Evolutionary conservation across 1,140 invertebrate genomes (phyloP).

Genomic region (Zaprionus lachaisei): DNA sequence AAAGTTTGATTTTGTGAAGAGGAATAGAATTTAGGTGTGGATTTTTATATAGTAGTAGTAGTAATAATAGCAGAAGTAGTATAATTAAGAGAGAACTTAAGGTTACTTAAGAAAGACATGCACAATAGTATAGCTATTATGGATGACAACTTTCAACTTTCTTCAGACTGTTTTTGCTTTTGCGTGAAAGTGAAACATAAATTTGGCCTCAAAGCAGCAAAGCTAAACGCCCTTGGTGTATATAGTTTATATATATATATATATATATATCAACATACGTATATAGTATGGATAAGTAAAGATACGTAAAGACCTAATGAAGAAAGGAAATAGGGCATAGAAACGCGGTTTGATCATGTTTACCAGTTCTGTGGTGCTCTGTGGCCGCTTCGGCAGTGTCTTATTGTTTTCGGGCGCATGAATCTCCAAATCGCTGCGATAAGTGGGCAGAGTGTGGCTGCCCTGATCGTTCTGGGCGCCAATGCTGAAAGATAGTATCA

Average conservation of each 20-base stretch:
- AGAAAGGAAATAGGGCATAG: not conserved
- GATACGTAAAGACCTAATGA: slow-evolving; percentile 49
- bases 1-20: slow-evolving; percentile 64
- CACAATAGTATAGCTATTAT: slow-evolving; percentile 34
- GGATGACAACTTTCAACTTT: slow-evolving; percentile 26
- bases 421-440: slow-evolving; percentile 87
- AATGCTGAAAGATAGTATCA: slow-evolving; percentile 59
- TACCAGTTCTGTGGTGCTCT: slow-evolving; percentile 84
- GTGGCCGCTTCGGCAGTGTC: slow-evolving; percentile 75
- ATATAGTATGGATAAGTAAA: slow-evolving; percentile 32
- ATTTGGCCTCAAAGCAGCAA: slow-evolving; percentile 65
- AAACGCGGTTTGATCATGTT: slow-evolving; percentile 36
- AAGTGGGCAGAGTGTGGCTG: slow-evolving; percentile 84
- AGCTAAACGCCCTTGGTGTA: slow-evolving; percentile 55
- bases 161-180: slow-evolving; percentile 13
- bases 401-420: slow-evolving; percentile 85
- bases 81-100: slow-evolving; percentile 39
- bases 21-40: slow-evolving; percentile 80
- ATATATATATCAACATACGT: slow-evolving; percentile 8
- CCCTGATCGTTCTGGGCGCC: slow-evolving; percentile 75
- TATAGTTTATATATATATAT: slow-evolving; percentile 9
- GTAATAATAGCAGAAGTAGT: slow-evolving; percentile 33
- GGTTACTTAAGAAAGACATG: slow-evolving; percentile 53
- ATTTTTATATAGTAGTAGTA: slow-evolving; percentile 49
- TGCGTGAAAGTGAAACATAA: slow-evolving; percentile 52